A percentile compares a stretch with the other conserved stretches of the same genome.
phyloP scores from a whole-genome alignment of 2,113 vertebrate species.

The Cynoglossus semilaevis region DNA sequence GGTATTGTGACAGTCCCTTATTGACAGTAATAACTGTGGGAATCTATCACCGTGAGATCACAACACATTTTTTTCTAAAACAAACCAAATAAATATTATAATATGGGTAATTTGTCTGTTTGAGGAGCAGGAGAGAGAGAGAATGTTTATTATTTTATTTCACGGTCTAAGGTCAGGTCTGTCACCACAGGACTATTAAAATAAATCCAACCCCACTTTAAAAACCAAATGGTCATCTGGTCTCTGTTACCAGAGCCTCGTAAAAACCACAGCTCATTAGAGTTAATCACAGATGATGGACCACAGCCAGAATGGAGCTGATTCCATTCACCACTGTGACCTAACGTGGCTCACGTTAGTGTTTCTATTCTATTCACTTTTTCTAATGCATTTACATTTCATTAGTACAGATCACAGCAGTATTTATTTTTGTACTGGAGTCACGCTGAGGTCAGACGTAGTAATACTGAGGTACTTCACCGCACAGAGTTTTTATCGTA shows the following conservation, averaged over 20 bases:
- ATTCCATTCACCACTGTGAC: neutral
- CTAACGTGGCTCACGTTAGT: constrained; percentile 40
- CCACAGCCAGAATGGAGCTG: neutral
- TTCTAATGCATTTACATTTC: constrained; percentile 17
- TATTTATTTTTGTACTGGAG: neutral
- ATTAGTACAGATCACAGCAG: constrained; percentile 8
- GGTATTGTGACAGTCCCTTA: no score
- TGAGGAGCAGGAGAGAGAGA: no score
- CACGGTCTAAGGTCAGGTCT: no score
- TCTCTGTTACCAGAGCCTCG: neutral
- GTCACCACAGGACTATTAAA: neutral
- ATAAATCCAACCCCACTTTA: neutral
- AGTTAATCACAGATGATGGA: constrained; percentile 23
- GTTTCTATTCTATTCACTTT: constrained; percentile 28
- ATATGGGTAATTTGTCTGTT: no score
- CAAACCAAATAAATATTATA: no score
- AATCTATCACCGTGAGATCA: no score
- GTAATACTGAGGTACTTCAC: neutral
- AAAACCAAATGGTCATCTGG: neutral
- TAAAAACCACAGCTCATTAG: constrained; percentile 13
- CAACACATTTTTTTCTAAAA: no score
- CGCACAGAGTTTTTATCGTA: neutral
- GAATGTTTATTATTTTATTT: no score
- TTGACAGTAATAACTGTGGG: no score
- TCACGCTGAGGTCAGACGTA: neutral